Evolutionary conservation across 2,888 invertebrate species (phyloP), one percentile per base, ranked within the genome.

Genomic region (Ennomos quercinarius): DNA sequence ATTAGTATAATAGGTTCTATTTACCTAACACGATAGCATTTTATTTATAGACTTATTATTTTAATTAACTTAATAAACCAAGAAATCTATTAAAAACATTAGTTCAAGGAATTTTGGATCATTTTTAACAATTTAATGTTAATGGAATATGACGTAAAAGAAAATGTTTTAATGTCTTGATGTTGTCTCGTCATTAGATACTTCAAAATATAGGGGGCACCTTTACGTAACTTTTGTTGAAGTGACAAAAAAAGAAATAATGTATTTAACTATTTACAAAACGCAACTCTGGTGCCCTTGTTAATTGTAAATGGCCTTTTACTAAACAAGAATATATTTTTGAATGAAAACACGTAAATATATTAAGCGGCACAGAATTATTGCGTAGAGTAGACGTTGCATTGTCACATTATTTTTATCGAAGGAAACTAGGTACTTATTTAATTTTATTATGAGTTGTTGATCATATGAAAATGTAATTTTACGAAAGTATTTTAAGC

Each of bases 121-220:
- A 56, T 58, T 48, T 37, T 46, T 34, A 44, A 39, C 35, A 9
- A 44, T 52, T 71, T 75, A 75, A 67, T 74, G 78, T 76, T 72
- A 44, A 63, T 82, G 77, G 76, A 70, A 61, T 61, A 64, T 73
- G 68, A 67, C 37, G 55, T 53, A 42, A 51, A 61, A 58, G 39
- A 47, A 46, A 78, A 69, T 73, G 80, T 78, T 73, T 27, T 63
- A 76, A 83, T 77, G 72, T 88, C 83, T 89, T 72, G 82, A 81
- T 90, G 89, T 89, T 78, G 87, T 90, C 76, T 77, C 77, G 76
- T 85, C 70, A 73, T 69, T 80, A 80, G 78, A 73, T 71, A 66
- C 64, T 71, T 70, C 71, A 70, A 56, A 54, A 55, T 48, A 68
- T 70, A 71, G 72, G 73, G n/a, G 71, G 70, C 53, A 63, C 62